Percentiles rank a stretch among this genome's conserved stretches.
Conservation (phyloP, 1,140 invertebrate species). For the Carcinoscorpius rotundicauda region DNA sequence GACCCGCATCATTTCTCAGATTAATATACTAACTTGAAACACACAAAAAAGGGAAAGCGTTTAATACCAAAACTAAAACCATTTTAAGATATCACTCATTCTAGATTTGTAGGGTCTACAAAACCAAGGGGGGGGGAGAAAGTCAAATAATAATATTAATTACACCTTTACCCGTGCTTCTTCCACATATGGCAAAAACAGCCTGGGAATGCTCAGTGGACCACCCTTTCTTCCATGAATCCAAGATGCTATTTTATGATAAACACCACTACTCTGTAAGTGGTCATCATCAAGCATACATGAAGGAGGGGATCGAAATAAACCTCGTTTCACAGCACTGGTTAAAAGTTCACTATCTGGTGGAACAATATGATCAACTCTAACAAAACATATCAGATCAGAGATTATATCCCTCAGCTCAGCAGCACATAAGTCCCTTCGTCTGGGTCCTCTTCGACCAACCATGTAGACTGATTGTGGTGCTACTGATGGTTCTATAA, state of each 20-base stretch:
- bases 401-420: slow-evolving; percentile 75
- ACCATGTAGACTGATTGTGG: slow-evolving; percentile 85
- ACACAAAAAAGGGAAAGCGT: too few species aligned
- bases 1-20: too few species aligned
- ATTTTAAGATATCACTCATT: too few species aligned
- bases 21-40: too few species aligned
- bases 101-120: slow-evolving; percentile 9
- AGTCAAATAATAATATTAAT: too few species aligned
- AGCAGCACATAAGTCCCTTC: slow-evolving; percentile 68
- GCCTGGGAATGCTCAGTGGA: slow-evolving; percentile 65
- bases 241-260: slow-evolving; percentile 44
- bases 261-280: slow-evolving; percentile 7
- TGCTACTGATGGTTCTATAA: slow-evolving; percentile 73
- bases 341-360: slow-evolving; percentile 66
- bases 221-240: slow-evolving; percentile 58
- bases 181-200: slow-evolving; percentile 89
- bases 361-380: slow-evolving; percentile 80
- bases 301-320: slow-evolving; percentile 69
- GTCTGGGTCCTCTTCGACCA: slow-evolving; percentile 68
- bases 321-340: slow-evolving; percentile 60
- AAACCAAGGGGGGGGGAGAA: background rate
- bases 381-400: slow-evolving; percentile 62
- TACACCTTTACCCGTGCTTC: slow-evolving; percentile 59
- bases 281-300: slow-evolving; percentile 61
- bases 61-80: too few species aligned